phyloP scores from a whole-genome alignment of 2,888 invertebrate species.

The Himalopsyche anomala region DNA sequence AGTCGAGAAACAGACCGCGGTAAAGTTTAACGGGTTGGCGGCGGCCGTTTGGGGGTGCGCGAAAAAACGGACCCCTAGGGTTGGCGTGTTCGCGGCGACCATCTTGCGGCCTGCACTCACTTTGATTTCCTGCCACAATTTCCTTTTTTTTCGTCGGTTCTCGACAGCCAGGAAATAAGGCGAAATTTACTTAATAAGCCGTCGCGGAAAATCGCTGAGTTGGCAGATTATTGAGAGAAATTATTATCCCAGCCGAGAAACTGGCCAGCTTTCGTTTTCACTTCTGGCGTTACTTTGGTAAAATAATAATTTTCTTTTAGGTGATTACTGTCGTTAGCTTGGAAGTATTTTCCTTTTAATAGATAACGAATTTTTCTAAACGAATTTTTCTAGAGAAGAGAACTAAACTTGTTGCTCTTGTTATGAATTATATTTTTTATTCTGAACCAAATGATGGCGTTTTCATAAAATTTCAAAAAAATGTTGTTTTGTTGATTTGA shows the following conservation, averaged over 20 bases:
- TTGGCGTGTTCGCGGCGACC: slow-evolving; percentile 17
- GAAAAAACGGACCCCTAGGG: background rate
- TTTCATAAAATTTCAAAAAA: background rate
- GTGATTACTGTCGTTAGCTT: background rate
- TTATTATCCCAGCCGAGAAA: background rate
- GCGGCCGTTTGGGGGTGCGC: background rate
- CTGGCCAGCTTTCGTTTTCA: slow-evolving; percentile 5
- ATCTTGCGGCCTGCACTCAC: slow-evolving; percentile 34
- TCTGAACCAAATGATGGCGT: too few relatives aligned
- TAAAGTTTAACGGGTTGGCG: slow-evolving; percentile 7
- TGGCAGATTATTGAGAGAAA: slow-evolving; percentile 34
- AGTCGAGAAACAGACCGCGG: slow-evolving; percentile 4
- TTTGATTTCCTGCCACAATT: slow-evolving; percentile 28
- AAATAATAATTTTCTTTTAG: background rate
- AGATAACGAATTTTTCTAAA: too few relatives aligned
- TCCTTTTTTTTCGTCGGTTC: background rate
- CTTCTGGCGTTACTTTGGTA: background rate
- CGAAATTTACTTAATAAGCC: slow-evolving; percentile 30
- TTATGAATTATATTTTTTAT: too few relatives aligned
- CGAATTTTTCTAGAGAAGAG: too few relatives aligned
- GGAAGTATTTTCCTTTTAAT: background rate
- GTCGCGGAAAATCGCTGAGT: slow-evolving; percentile 1
- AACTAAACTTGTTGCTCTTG: too few relatives aligned
- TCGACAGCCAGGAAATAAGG: background rate
- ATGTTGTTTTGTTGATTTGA: too few relatives aligned